These are phyloP conservation scores for Oceanites oceanicus DNA, from an alignment of 2,113 vertebrate genomes.

Conservation along the genomic window DNA sequence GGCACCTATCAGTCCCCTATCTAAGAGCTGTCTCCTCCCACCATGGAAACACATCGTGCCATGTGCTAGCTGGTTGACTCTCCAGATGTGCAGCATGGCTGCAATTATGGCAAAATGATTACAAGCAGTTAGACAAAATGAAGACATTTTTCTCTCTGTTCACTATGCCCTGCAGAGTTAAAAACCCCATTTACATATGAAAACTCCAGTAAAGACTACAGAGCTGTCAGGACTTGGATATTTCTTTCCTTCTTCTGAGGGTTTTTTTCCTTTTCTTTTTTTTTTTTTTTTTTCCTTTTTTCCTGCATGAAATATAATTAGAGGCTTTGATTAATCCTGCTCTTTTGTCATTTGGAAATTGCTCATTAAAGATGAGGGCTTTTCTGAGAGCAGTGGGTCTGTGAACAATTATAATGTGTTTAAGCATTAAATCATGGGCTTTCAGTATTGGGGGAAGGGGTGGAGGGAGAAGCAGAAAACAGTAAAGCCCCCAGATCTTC, in stretches of 20 bases:
- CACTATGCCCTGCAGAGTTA: not conserved
- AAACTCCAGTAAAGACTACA: not conserved
- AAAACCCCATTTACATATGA: slow-evolving; percentile 1
- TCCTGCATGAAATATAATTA: slow-evolving; percentile 58
- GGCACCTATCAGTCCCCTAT: not conserved
- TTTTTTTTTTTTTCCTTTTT: too few species aligned
- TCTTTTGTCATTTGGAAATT: slow-evolving; percentile 64
- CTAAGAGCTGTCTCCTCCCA: not conserved
- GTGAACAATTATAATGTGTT: slow-evolving; percentile 42
- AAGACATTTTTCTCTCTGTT: slow-evolving; percentile 33
- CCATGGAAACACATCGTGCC: not conserved
- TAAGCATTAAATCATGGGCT: slow-evolving; percentile 42
- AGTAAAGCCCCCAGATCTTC: not conserved
- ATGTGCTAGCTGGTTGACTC: not conserved
- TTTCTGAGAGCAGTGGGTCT: slow-evolving; percentile 48
- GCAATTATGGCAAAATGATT: slow-evolving; percentile 27
- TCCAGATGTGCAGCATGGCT: slow-evolving; percentile 26
- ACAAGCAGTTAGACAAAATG: slow-evolving; percentile 31
- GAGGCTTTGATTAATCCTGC: slow-evolving; percentile 66
- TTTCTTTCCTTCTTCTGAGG: not conserved
- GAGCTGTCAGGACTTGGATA: not conserved
- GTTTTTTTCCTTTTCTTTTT: not conserved
- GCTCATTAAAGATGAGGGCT: slow-evolving; percentile 61
- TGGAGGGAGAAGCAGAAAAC: not conserved
- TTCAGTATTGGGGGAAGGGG: not conserved